Base-by-base conservation (phyloP, 2,888 invertebrate species). In the Trichopoda pennipes region DNA sequence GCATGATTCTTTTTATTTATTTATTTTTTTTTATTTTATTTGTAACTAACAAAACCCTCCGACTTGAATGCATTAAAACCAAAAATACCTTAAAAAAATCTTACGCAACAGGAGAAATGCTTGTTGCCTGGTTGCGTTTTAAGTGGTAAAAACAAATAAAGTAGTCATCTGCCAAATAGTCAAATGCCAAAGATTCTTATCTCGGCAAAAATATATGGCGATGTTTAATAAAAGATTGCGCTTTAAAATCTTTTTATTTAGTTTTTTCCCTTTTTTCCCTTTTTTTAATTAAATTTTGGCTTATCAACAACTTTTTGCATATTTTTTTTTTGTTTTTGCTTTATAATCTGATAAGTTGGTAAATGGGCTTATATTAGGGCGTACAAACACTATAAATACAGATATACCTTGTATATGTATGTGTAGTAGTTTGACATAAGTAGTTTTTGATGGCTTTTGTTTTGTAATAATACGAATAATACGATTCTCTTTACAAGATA, bases 121-220 rank as follows among this genome's bases (percentile, higher is more conserved):
- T 32, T 8, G 2, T 16, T 56, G 21, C 14, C 21, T 60, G 49
- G 14, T 21, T 19, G 61, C 79, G 72, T 66, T 82, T 82, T 75
- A 78, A 82, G 75, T 82, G 82, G 79, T 79, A 79, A 68, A 75
- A 70, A 75, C 82, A 82, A 82, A 82, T 79, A 82, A 82, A 82
- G 82, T 75, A 82, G 82, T 82, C 82, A 82, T 82, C 82, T 82
- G 82, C 82, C 82, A 82, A 82, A 82, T 82, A 82, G 79, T 82
- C 79, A 74, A 82, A 82, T 82, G 82, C 75, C 75, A 82, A 56
- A 82, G 82, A 82, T 82, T 64, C 17, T 82, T 82, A 82, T 82
- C 82, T 64, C 21, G 0, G 7, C 12, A 42, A 19, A 82, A 79
- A 79, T 79, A 75, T 82, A 79, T 72, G 78, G 81, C 78, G 82